Conservation (phyloP, 2,888 invertebrate genomes). For the Gymnoscelis rufifasciata region DNA sequence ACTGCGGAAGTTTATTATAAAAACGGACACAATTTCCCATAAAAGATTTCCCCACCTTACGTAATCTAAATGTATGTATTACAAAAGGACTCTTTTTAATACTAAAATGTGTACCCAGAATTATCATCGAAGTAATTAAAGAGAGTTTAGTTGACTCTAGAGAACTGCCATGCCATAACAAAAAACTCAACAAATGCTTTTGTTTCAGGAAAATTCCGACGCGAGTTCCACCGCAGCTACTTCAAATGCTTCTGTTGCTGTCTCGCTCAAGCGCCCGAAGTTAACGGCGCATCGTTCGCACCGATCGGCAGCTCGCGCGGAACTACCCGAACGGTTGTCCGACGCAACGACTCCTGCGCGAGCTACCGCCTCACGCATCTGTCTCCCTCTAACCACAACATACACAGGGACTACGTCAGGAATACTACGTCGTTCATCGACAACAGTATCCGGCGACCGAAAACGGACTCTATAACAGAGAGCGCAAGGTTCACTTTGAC, state of each 20-base stretch:
- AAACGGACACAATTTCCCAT: too few species aligned
- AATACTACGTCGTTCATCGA: conserved; percentile 73
- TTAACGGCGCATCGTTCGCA: conserved; percentile 67
- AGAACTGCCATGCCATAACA: too few species aligned
- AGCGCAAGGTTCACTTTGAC: conserved; percentile 63
- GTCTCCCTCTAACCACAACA: conserved; percentile 70
- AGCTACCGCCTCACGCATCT: conserved; percentile 69
- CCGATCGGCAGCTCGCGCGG: conserved; percentile 68
- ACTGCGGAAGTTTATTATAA: too few species aligned
- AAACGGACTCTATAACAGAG: conserved; percentile 65
- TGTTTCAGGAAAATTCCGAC: conserved; percentile 85
- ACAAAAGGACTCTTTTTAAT: too few species aligned
- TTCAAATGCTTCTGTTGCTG: conserved; percentile 80
- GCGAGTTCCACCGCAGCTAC: conserved; percentile 84
- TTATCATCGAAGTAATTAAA: too few species aligned
- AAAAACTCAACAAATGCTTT: conserved; percentile 14
- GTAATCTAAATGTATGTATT: too few species aligned
- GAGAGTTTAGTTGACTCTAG: too few species aligned
- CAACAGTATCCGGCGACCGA: conserved; percentile 60
- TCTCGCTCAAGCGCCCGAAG: conserved; percentile 46
- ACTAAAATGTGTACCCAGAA: too few species aligned
- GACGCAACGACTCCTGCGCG: conserved; percentile 70
- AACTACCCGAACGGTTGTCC: conserved; percentile 63
- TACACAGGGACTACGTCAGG: conserved; percentile 60
- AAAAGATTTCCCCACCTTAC: too few species aligned